phyloP scores from a whole-genome alignment of 1,140 invertebrate genomes.

The Drusus annulatus region DNA sequence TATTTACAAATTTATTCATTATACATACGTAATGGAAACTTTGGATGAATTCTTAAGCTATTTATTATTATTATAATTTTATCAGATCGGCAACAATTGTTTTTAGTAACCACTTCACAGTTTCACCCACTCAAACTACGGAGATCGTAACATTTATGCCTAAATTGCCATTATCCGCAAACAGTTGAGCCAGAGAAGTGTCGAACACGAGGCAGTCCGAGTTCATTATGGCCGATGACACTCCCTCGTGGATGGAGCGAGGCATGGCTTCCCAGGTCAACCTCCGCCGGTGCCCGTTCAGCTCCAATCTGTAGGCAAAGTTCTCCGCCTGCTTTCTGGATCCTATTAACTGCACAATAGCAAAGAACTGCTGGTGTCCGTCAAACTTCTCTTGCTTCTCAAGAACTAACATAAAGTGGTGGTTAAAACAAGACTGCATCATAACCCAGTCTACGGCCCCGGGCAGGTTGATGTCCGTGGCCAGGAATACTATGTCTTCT shows the following conservation, averaged over 20 bases:
- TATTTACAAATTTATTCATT: constrained; percentile 5
- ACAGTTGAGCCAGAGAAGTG: constrained; percentile 97
- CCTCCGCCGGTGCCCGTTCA: constrained; percentile 94
- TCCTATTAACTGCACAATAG: constrained; percentile 99
- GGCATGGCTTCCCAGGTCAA: constrained; percentile 99
- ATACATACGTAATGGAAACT: constrained; percentile 46
- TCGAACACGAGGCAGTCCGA: constrained; percentile 99
- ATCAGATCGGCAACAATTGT: constrained; percentile 36
- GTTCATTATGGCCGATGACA: constrained; percentile 97
- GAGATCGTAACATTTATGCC: constrained; percentile 99
- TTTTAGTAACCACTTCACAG: neutral
- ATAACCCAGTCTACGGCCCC: constrained; percentile 99
- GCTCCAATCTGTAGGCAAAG: constrained; percentile 97
- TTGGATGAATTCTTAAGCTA: constrained; percentile 45
- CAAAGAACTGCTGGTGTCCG: constrained; percentile 99
- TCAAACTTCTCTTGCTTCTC: constrained; percentile 99
- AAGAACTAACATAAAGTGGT: constrained; percentile 99
- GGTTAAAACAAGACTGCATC: constrained; percentile 99
- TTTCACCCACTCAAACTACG: constrained; percentile 76
- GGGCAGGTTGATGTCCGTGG: constrained; percentile 99
- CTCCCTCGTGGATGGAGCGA: constrained; percentile 98
- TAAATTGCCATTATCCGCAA: constrained; percentile 99
- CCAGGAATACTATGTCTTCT: constrained; percentile 99
- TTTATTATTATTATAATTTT: constrained; percentile 24
- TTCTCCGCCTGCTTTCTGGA: constrained; percentile 99